Percentiles rank a stretch among this genome's conserved stretches.
Evolutionary conservation across 1,140 invertebrate species (phyloP).

Genomic region (Scaptomyza montana): DNA sequence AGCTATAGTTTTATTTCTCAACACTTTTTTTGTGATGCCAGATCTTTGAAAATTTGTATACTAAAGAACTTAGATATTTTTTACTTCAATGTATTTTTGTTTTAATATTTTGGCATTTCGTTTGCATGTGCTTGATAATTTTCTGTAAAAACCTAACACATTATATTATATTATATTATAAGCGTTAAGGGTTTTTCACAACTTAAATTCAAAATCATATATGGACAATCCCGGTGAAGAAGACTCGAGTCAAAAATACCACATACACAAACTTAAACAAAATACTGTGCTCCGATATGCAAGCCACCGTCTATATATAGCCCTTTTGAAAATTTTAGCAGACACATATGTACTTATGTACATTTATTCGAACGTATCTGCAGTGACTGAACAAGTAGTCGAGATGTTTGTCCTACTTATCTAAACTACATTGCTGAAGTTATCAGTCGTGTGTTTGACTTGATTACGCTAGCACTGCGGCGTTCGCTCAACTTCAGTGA

Average conservation of each 20-base stretch:
- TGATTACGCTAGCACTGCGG: slow-evolving; percentile 67
- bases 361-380: slow-evolving; percentile 7
- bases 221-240: not conserved
- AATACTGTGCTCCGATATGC: slow-evolving; percentile 10
- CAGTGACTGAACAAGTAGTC: slow-evolving; percentile 31
- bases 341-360: not conserved
- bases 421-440: slow-evolving; percentile 27
- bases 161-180: too few species aligned
- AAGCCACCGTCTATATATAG: slow-evolving; percentile 28
- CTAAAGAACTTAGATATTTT: too few species aligned
- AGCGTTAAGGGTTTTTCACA: too few species aligned
- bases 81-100: too few species aligned
- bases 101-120: too few species aligned
- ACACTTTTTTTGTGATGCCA: not conserved
- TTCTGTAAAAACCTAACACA: too few species aligned
- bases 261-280: slow-evolving; percentile 3
- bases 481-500: slow-evolving; percentile 43
- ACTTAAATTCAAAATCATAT: not conserved
- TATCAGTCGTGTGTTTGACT: slow-evolving; percentile 57
- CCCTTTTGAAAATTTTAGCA: not conserved
- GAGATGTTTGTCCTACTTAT: slow-evolving; percentile 55
- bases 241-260: not conserved
- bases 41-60: not conserved
- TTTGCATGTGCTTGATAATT: too few species aligned
- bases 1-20: not conserved